phyloP scores from a whole-genome alignment of 2,888 invertebrate species.

The Clostera curtula region DNA sequence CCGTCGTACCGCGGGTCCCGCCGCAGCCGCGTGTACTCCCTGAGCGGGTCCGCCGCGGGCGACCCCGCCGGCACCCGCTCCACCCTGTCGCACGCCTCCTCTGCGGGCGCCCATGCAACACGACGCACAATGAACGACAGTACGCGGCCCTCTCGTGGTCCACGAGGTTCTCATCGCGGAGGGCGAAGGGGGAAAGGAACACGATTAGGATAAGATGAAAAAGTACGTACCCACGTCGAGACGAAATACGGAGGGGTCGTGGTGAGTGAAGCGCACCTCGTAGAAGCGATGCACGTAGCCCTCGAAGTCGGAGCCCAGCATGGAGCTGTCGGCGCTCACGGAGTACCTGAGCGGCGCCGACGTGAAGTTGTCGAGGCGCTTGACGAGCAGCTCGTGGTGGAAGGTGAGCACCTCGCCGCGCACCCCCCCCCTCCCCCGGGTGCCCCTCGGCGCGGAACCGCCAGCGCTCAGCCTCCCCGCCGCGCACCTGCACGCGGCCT shows the following conservation, averaged over 20 bases:
- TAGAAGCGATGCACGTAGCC: conserved; percentile 49
- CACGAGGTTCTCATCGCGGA: too few relatives aligned
- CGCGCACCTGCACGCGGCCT: conserved; percentile 31
- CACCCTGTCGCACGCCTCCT: conserved; percentile 36
- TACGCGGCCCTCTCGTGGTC: too few relatives aligned
- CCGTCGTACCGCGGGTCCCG: conserved; percentile 41
- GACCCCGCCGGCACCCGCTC: conserved; percentile 26
- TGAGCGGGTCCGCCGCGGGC: conserved; percentile 55
- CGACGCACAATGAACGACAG: not conserved
- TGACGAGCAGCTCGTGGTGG: conserved; percentile 46
- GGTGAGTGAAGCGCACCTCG: conserved; percentile 24
- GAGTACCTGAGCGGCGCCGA: conserved; percentile 47
- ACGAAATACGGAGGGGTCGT: conserved; percentile 28
- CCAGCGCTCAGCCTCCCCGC: conserved; percentile 38
- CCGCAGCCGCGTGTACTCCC: conserved; percentile 44
- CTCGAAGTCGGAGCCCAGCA: conserved; percentile 47
- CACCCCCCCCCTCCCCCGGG: conserved; percentile 41
- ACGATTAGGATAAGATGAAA: not conserved
- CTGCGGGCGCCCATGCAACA: conserved; percentile 18
- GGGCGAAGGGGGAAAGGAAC: too few relatives aligned
- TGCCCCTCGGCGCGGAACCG: conserved; percentile 27
- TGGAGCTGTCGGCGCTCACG: conserved; percentile 52
- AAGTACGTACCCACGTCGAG: conserved; percentile 36
- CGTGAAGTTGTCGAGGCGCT: conserved; percentile 29
- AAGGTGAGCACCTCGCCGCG: conserved; percentile 43